Conservation (phyloP, 2,113 vertebrate species). For the Nycticebus coucang region DNA sequence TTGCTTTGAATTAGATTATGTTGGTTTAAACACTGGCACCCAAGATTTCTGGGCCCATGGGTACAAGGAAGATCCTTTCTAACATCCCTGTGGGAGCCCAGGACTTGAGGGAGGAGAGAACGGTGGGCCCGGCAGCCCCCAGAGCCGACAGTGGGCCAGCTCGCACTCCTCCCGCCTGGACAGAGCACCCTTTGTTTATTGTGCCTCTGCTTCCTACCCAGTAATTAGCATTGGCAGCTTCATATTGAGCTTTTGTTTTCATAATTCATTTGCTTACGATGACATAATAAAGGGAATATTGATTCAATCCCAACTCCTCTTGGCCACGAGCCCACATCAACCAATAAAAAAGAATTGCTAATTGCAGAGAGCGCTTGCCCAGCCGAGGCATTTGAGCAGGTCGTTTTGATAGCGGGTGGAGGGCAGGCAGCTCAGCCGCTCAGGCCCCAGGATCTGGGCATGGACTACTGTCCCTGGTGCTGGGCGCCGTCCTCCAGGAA, state of each 20-base stretch:
- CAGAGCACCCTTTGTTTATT: slow-evolving; percentile 82
- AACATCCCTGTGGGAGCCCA: not conserved
- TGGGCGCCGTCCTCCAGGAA: slow-evolving; percentile 66
- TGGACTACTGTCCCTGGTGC: slow-evolving; percentile 54
- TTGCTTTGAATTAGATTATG: no score
- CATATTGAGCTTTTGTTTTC: slow-evolving; percentile 80
- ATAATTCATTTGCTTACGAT: slow-evolving; percentile 83
- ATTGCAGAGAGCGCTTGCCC: slow-evolving; percentile 79
- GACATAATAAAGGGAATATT: slow-evolving; percentile 82
- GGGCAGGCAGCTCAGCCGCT: not conserved
- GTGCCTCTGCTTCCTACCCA: slow-evolving; percentile 63
- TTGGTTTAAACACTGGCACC: not conserved
- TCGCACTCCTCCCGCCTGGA: slow-evolving; percentile 63
- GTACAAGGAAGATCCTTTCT: not conserved
- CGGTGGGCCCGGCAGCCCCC: not conserved
- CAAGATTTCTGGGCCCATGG: not conserved
- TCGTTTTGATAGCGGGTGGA: slow-evolving; percentile 66
- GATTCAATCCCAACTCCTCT: slow-evolving; percentile 78
- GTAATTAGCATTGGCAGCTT: slow-evolving; percentile 81
- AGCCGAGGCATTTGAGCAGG: slow-evolving; percentile 51
- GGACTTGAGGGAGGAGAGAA: not conserved
- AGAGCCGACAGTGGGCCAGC: slow-evolving; percentile 53
- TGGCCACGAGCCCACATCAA: slow-evolving; percentile 76
- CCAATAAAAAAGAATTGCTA: slow-evolving; percentile 85
- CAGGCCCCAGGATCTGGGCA: not conserved